Evolutionary conservation across 2,888 invertebrate species (phyloP).

Genomic region (Philereme transversata): DNA sequence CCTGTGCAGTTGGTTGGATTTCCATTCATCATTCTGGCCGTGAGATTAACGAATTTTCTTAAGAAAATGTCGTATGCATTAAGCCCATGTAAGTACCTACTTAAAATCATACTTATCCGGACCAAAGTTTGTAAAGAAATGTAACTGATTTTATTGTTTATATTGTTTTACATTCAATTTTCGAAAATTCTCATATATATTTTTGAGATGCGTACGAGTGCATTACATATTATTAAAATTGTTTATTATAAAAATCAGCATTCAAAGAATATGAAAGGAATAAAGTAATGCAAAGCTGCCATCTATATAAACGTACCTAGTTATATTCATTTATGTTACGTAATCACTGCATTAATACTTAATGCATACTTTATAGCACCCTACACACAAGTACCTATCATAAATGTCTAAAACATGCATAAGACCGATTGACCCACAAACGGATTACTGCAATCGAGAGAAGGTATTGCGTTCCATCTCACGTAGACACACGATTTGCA

Average conservation of each 20-base stretch:
- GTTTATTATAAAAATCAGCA: too few species aligned
- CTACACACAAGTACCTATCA: constrained; percentile 5
- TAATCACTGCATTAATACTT: not conserved
- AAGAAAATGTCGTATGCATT: constrained; percentile 93
- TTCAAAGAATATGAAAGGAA: too few species aligned
- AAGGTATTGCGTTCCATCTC: constrained; percentile 55
- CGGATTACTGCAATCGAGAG: constrained; percentile 43
- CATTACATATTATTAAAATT: too few species aligned
- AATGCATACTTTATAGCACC: constrained; percentile 11
- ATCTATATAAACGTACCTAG: too few species aligned
- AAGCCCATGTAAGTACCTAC: constrained; percentile 42
- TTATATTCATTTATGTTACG: too few species aligned
- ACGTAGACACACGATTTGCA: constrained; percentile 52
- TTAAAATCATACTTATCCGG: not conserved
- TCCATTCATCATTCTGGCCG: constrained; percentile 92
- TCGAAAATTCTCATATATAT: too few species aligned
- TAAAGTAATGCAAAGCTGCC: too few species aligned
- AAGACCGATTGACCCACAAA: constrained; percentile 53
- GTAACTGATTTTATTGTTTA: too few species aligned
- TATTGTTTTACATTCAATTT: too few species aligned
- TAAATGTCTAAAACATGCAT: constrained; percentile 21
- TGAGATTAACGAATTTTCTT: constrained; percentile 91
- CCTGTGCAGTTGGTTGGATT: constrained; percentile 93
- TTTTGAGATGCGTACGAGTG: too few species aligned
- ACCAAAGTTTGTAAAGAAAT: too few species aligned